Percentiles rank a stretch among this genome's conserved stretches.
phyloP scores from a whole-genome alignment of 2,113 vertebrate genomes.

The Festucalex cinctus region DNA sequence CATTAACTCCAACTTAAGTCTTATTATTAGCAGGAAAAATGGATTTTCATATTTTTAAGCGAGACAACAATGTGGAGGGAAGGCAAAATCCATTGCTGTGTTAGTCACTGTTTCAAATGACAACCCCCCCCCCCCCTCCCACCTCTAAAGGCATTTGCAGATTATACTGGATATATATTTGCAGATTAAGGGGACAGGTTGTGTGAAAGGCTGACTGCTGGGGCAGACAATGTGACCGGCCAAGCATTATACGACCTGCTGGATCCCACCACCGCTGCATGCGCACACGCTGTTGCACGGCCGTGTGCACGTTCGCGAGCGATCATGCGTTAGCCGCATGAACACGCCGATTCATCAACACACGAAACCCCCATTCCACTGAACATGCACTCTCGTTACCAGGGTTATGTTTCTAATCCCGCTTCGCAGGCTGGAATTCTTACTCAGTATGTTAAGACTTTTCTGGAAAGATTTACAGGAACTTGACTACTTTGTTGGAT shows the following conservation, averaged over 20 bases:
- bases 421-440: slow-evolving; percentile 5
- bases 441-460: background rate
- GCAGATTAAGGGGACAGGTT: slow-evolving; percentile 48
- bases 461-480: slow-evolving; percentile 29
- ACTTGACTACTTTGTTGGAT: slow-evolving; percentile 17
- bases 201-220: slow-evolving; percentile 45
- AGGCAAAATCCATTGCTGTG: background rate
- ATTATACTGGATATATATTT: slow-evolving; percentile 46
- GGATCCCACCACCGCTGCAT: slow-evolving; percentile 31
- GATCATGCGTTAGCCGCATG: slow-evolving; percentile 17
- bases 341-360: slow-evolving; percentile 23
- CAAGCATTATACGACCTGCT: slow-evolving; percentile 56
- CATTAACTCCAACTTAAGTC: background rate
- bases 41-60: background rate
- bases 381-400: background rate
- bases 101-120: slow-evolving; percentile 2
- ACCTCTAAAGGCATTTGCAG: slow-evolving; percentile 22
- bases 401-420: slow-evolving; percentile 6
- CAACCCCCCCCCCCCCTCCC: background rate
- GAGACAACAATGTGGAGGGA: background rate
- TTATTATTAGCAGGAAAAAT: background rate
- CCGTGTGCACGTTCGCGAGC: slow-evolving; percentile 29
- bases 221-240: slow-evolving; percentile 53
- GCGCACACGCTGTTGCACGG: slow-evolving; percentile 11
- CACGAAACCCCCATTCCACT: background rate